Conservation (phyloP, 1,140 invertebrate species). For the Ostrea denselamellosa region DNA sequence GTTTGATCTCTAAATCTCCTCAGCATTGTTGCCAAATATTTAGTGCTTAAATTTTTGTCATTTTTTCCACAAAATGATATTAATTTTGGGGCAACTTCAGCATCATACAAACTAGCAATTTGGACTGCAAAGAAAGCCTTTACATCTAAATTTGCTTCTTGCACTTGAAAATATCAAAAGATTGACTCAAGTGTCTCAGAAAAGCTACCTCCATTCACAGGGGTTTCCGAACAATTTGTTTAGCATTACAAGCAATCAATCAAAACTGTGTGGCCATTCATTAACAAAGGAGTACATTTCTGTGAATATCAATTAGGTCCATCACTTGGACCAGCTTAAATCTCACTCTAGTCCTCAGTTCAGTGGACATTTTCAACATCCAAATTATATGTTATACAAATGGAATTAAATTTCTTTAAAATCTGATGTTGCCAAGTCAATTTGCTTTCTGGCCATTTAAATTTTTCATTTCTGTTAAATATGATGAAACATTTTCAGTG, state of each 20-base stretch:
- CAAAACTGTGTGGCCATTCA: background rate
- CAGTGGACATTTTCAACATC: background rate
- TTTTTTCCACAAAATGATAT: background rate
- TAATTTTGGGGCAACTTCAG: background rate
- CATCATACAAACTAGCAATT: too few relatives aligned
- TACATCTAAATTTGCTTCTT: conserved; percentile 20
- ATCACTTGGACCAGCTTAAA: background rate
- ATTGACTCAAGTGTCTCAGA: background rate
- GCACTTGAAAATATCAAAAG: conserved; percentile 10
- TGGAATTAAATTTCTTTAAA: background rate
- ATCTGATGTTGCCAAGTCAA: background rate
- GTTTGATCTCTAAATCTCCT: conserved; percentile 27
- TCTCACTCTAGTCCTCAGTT: background rate
- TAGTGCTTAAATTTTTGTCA: conserved; percentile 11
- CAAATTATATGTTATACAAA: background rate
- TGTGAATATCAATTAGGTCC: background rate
- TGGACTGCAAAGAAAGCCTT: background rate
- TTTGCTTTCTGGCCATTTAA: too few relatives aligned
- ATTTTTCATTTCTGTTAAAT: too few relatives aligned
- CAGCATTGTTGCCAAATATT: conserved; percentile 19
- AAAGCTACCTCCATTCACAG: too few relatives aligned
- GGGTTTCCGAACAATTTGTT: background rate
- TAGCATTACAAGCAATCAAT: conserved; percentile 8
- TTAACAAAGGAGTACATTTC: background rate
- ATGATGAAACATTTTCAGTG: too few relatives aligned